Conservation (phyloP, 1,140 invertebrate genomes). For the Lepidurus couesii region DNA sequence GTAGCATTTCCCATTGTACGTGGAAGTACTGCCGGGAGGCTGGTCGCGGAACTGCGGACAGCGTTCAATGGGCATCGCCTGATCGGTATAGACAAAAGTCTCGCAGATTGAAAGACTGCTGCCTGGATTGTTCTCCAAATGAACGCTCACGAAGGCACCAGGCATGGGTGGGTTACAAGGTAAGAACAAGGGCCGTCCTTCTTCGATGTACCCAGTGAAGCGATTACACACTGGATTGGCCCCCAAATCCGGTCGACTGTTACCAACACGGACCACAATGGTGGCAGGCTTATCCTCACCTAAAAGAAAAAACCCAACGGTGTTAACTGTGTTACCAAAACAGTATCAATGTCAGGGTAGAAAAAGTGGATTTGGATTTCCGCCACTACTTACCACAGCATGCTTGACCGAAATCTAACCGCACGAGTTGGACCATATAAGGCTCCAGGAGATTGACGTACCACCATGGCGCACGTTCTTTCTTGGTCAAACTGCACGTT, state of each 20-base stretch:
- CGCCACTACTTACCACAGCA: conserved; percentile 58
- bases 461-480: conserved; percentile 83
- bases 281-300: conserved; percentile 60
- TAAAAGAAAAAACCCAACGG: conserved; percentile 31
- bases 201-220: conserved; percentile 76
- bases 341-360: neutral
- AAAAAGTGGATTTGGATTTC: no score
- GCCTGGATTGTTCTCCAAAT: conserved; percentile 64
- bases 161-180: conserved; percentile 93
- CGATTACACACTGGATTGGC: conserved; percentile 89
- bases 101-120: conserved; percentile 85
- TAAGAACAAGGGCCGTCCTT: conserved; percentile 83
- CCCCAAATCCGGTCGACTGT: conserved; percentile 86
- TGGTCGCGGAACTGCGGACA: conserved; percentile 89
- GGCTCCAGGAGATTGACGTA: conserved; percentile 91
- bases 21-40: conserved; percentile 82
- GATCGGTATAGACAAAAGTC: conserved; percentile 90
- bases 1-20: conserved; percentile 94
- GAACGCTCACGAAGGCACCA: conserved; percentile 87
- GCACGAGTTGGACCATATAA: conserved; percentile 88
- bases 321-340: neutral
- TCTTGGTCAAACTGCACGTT: conserved; percentile 79
- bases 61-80: conserved; percentile 84
- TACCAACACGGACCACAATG: conserved; percentile 83
- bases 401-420: conserved; percentile 84